A percentile compares a stretch with the other conserved stretches of the same genome.
Conservation (phyloP, 2,113 vertebrate species). For the Labeo rohita region DNA sequence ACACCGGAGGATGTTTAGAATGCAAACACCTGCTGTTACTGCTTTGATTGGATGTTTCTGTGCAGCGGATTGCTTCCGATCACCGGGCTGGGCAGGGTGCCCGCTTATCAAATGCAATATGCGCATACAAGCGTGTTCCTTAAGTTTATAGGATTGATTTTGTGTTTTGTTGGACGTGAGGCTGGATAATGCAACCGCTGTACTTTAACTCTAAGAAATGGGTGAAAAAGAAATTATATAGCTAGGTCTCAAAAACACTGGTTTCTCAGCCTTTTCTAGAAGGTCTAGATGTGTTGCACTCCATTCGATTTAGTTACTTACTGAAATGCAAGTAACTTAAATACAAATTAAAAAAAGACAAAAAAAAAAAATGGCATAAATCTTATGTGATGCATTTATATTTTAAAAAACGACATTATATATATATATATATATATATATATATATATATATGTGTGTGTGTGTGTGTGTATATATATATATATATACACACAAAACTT, state of each 20-base stretch:
- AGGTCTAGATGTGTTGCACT: too few species aligned
- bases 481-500: too few species aligned
- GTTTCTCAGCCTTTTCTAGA: not conserved
- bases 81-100: conserved; percentile 57
- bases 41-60: conserved; percentile 75
- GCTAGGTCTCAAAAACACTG: not conserved
- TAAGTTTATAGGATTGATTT: conserved; percentile 37
- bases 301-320: too few species aligned
- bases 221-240: not conserved
- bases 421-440: too few species aligned
- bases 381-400: too few species aligned
- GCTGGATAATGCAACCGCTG: not conserved
- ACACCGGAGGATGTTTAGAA: conserved; percentile 76
- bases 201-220: not conserved
- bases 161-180: not conserved
- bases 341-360: too few species aligned
- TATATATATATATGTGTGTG: too few species aligned
- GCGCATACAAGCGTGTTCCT: conserved; percentile 48
- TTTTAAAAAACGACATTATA: too few species aligned
- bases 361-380: too few species aligned
- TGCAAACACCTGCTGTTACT: conserved; percentile 76
- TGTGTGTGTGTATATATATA: too few species aligned
- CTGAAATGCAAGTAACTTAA: too few species aligned
- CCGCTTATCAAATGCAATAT: conserved; percentile 63
- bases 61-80: conserved; percentile 58